Evolutionary conservation across 2,797 vertebrate genomes (phyloP).

Genomic region (Dipus sagitta): DNA sequence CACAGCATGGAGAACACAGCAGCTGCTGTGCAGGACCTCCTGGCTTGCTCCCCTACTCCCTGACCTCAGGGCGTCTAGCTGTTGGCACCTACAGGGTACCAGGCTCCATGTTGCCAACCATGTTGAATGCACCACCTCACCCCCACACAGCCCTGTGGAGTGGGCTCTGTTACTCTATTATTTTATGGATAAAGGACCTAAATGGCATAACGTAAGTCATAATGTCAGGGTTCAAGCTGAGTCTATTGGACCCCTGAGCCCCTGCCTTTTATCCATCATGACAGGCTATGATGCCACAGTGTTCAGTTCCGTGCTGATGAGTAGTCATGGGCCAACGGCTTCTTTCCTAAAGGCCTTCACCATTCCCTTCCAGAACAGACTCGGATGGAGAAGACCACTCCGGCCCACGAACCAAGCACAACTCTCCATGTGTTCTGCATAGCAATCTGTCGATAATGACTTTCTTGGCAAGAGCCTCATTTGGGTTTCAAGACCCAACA

Average conservation of each 20-base stretch:
- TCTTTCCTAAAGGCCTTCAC: background rate
- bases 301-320: background rate
- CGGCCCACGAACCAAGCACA: background rate
- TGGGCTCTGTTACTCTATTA: background rate
- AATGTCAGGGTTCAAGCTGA: background rate
- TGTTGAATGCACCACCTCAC: rapidly evolving
- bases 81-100: too few relatives aligned
- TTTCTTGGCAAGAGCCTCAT: constrained; percentile 10
- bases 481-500: background rate
- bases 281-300: background rate
- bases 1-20: rapidly evolving
- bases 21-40: background rate
- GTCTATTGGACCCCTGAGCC: background rate
- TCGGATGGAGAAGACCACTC: background rate
- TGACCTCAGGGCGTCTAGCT: background rate
- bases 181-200: background rate
- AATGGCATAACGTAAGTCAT: background rate
- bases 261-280: too few relatives aligned
- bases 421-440: background rate
- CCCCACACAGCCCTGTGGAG: background rate
- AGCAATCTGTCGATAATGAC: background rate
- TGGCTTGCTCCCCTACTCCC: background rate
- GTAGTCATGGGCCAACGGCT: background rate
- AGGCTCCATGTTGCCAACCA: rapidly evolving
- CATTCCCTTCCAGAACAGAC: constrained; percentile 20